These are phyloP conservation scores for Parapsyche elsis DNA, from an alignment of 1,140 invertebrate species.

Conservation along the genomic window DNA sequence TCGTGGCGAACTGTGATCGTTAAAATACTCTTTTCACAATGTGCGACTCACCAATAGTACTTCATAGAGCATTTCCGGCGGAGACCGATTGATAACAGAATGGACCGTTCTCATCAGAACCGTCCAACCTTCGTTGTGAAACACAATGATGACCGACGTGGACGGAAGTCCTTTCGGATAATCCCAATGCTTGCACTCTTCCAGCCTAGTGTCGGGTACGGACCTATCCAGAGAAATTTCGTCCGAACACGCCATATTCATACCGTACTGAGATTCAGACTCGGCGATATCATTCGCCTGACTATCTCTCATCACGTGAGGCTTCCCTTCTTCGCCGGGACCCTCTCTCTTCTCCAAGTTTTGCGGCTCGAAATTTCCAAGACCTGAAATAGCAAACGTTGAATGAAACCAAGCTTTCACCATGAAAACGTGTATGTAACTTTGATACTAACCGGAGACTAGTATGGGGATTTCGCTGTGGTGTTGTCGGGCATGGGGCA, in stretches of 20 bases:
- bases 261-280: constrained; percentile 91
- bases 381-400: constrained; percentile 59
- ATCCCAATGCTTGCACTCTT: constrained; percentile 96
- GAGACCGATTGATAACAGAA: constrained; percentile 93
- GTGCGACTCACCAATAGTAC: constrained; percentile 80
- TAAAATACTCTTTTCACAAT: too few species aligned
- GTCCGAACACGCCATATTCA: constrained; percentile 97
- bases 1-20: too few species aligned
- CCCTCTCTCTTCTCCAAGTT: constrained; percentile 72
- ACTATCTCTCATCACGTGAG: constrained; percentile 77
- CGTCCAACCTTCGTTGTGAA: constrained; percentile 98
- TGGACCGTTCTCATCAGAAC: constrained; percentile 97
- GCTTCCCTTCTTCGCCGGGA: constrained; percentile 86
- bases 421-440: too few species aligned
- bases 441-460: background rate
- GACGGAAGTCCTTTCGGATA: constrained; percentile 90
- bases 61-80: constrained; percentile 91
- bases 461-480: background rate
- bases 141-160: constrained; percentile 97
- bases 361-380: constrained; percentile 77
- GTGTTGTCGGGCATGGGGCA: background rate
- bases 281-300: constrained; percentile 79
- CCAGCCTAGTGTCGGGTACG: constrained; percentile 87
- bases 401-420: background rate
- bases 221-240: constrained; percentile 84